Evolutionary conservation across 2,113 vertebrate species (phyloP).

Genomic region (Pomatostomus ruficeps): DNA sequence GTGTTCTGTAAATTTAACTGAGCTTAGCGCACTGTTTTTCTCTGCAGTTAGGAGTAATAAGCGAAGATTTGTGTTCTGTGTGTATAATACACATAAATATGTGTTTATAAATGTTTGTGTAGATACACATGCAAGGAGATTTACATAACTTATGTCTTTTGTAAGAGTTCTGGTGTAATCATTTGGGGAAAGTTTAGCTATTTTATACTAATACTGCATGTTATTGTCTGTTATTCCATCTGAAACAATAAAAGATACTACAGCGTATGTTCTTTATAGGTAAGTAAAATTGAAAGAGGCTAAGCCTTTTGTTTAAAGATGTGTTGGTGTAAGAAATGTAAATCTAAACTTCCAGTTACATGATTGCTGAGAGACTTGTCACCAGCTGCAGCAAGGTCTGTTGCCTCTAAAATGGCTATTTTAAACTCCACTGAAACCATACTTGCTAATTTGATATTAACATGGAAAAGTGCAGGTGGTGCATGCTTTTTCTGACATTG

Average conservation of each 20-base stretch:
- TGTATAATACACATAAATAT: not conserved
- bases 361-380: not conserved
- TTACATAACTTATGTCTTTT: fast-evolving
- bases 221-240: not conserved
- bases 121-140: not conserved
- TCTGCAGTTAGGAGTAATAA: not conserved
- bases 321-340: not conserved
- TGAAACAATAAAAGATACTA: not conserved
- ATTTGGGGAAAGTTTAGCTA: not conserved
- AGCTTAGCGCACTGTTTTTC: not conserved
- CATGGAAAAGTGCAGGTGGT: not conserved
- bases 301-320: not conserved
- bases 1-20: not conserved
- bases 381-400: not conserved
- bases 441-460: not conserved
- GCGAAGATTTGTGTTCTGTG: not conserved
- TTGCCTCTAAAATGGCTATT: not conserved
- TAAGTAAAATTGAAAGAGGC: not conserved
- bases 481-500: not conserved
- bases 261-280: not conserved
- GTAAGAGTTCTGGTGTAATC: not conserved
- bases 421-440: not conserved
- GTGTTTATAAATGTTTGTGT: not conserved
- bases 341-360: not conserved
- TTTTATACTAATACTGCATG: not conserved